phyloP scores from a whole-genome alignment of 2,888 invertebrate genomes.

The Tetramorium bicarinatum region DNA sequence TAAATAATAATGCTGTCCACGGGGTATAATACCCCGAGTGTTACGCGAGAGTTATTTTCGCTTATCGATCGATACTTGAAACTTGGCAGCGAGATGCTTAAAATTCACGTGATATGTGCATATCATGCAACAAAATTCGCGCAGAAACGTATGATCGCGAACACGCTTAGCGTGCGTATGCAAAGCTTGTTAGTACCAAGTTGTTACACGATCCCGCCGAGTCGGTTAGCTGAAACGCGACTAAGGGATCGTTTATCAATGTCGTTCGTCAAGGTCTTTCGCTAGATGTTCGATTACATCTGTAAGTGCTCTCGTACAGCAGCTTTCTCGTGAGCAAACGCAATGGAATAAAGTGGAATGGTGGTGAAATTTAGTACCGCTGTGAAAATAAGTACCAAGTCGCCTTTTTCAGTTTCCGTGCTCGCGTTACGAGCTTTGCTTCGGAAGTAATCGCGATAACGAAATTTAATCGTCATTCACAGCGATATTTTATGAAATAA shows the following conservation, averaged over 20 bases:
- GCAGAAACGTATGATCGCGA: constrained; percentile 58
- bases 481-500: constrained; percentile 20
- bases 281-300: constrained; percentile 64
- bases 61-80: constrained; percentile 45
- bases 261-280: constrained; percentile 70
- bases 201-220: constrained; percentile 63
- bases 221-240: constrained; percentile 69
- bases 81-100: constrained; percentile 41
- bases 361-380: constrained; percentile 17
- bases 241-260: constrained; percentile 75
- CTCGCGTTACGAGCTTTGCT: background rate
- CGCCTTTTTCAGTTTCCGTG: constrained; percentile 2
- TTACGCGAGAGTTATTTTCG: constrained; percentile 38
- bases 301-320: constrained; percentile 41
- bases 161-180: constrained; percentile 54
- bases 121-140: constrained; percentile 47
- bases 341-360: constrained; percentile 20
- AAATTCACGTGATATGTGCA: constrained; percentile 52
- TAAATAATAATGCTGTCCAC: background rate
- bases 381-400: background rate
- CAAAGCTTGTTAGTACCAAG: constrained; percentile 64
- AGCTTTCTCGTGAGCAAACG: constrained; percentile 57
- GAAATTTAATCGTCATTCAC: background rate
- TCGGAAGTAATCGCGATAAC: constrained; percentile 40
- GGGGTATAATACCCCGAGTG: constrained; percentile 2